Base-by-base conservation (phyloP, 1,140 invertebrate species). In the Carposina sasakii region DNA sequence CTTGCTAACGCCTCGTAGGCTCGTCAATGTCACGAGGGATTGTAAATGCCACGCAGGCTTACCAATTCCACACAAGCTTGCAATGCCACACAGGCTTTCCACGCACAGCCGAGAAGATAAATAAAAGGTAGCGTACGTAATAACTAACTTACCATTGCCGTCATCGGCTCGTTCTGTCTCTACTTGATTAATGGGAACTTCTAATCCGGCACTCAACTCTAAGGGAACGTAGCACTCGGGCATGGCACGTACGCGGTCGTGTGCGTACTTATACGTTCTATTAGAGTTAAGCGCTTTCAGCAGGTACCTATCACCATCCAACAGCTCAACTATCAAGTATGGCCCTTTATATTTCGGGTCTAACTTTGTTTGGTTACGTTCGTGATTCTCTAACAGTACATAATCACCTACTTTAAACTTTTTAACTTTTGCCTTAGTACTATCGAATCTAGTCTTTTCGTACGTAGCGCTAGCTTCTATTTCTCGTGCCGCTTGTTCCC, bases 271-370 rank as follows among this genome's bases (percentile, higher is more conserved):
- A 23, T 51, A 51, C 5, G 28, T 52, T 5, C 49, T 1, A 17
- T 52, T 52, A n/a, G 41, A 44, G 31, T 39, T 45, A 1, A 41
- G 20, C 0, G 43, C 37, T 12, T 23, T 2, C 17, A 46, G 28
- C 13, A 6, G 20, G 17, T 44, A 44, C 19, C 22, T 44, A 16
- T 46, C 43, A n/a, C 43, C 20, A 30, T 52, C 45, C 8, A 54
- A n/a, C 5, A 52, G 5, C 23, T 41, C 33, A 26, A 34, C 20
- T 13, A 49, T 23, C 28, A 31, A 16, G 37, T n/a, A 55, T 12
- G 53, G 53, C 1, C 47, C 47, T 26, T 41, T 49, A 21, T 48
- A 57, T 42, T 57, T 57, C 9, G 48, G 23, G 2, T 52, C 48
- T 2, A 57, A 24, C 13, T 57, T 57, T 12, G 48, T 51, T 44